phyloP scores from a whole-genome alignment of 2,797 vertebrate species.

The Odontamblyopus lacepedii region DNA sequence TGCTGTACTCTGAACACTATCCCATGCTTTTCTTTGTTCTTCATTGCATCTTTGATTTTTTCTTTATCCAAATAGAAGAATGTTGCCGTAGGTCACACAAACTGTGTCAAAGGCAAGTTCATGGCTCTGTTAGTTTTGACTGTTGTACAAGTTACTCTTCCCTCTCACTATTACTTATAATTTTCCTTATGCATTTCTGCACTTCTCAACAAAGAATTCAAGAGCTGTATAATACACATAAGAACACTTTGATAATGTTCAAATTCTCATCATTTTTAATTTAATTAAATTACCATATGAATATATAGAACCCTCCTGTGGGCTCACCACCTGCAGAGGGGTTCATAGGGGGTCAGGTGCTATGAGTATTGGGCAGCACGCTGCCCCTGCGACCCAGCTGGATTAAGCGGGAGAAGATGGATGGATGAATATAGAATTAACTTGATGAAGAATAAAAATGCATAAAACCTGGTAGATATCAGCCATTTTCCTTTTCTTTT shows the following conservation, averaged over 20 bases:
- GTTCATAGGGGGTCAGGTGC: too few species aligned
- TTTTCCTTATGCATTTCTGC: constrained; percentile 22
- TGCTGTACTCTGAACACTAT: too few species aligned
- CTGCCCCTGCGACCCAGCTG: too few species aligned
- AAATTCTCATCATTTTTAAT: constrained; percentile 50
- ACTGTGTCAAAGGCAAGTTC: constrained; percentile 25
- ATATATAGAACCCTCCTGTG: too few species aligned
- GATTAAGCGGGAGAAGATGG: too few species aligned
- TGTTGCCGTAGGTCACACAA: constrained; percentile 17
- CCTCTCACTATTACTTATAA: constrained; percentile 3
- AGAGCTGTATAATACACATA: constrained; percentile 9
- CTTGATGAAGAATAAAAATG: too few species aligned
- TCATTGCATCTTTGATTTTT: constrained; percentile 18
- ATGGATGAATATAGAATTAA: too few species aligned
- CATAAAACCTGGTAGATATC: too few species aligned
- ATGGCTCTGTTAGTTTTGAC: constrained; percentile 21
- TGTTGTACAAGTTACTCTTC: constrained; percentile 21
- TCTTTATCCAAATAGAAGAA: constrained; percentile 31
- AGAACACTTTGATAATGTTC: constrained; percentile 43
- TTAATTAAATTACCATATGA: constrained; percentile 46
- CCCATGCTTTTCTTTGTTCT: neutral
- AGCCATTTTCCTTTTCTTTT: neutral
- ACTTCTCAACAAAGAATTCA: constrained; percentile 40
- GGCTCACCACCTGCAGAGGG: too few species aligned
- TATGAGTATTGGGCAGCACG: too few species aligned